phyloP scores from a whole-genome alignment of 2,113 vertebrate genomes.

The Paramisgurnus dabryanus region DNA sequence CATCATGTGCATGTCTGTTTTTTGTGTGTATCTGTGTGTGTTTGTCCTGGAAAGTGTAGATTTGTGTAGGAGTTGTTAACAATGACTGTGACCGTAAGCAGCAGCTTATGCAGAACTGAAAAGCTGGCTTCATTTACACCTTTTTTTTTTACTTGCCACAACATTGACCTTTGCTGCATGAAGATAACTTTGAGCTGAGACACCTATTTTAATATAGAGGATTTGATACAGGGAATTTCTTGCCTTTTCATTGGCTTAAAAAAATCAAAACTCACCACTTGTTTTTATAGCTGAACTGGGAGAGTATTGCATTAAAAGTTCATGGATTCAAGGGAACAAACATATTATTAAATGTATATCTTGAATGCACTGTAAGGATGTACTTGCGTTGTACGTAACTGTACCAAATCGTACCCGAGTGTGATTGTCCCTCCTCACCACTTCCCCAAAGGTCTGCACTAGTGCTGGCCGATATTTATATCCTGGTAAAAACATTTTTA shows the following conservation, averaged over 20 bases:
- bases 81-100: neutral
- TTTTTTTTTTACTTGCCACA: neutral
- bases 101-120: conserved; percentile 1
- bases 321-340: no score
- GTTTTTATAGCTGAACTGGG: neutral
- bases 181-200: neutral
- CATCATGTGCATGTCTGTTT: neutral
- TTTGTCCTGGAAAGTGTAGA: neutral
- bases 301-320: no score
- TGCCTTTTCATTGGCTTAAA: conserved; percentile 3
- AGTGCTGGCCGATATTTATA: no score
- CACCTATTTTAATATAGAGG: neutral
- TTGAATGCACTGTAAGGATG: no score
- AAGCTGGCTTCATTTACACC: conserved; percentile 18
- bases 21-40: neutral
- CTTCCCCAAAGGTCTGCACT: no score
- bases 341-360: no score
- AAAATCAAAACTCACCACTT: neutral
- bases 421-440: no score
- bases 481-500: no score
- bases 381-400: no score
- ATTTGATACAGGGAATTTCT: neutral
- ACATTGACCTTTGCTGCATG: neutral
- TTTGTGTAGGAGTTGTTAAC: neutral
- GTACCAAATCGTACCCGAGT: no score